Conservation (phyloP, 2,797 vertebrate genomes). For the Squalus acanthias region DNA sequence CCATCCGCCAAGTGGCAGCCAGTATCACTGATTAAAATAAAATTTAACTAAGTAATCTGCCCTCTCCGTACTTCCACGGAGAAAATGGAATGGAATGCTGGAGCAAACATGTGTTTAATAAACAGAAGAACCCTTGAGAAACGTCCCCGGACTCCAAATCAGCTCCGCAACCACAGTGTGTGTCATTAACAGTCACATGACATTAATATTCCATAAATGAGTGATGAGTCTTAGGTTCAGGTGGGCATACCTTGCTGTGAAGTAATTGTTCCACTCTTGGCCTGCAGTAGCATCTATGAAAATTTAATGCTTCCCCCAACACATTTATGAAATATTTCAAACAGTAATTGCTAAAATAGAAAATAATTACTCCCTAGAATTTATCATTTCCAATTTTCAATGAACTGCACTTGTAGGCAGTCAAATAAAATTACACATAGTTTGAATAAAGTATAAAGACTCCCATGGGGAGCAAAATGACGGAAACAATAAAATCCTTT, state of each 20-base stretch:
- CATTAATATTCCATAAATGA: conserved; percentile 51
- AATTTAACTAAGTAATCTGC: conserved; percentile 14
- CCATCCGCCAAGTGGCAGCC: neutral
- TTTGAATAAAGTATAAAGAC: conserved; percentile 26
- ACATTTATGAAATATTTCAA: conserved; percentile 64
- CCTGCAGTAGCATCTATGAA: conserved; percentile 65
- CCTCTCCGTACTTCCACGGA: neutral
- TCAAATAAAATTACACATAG: conserved; percentile 34
- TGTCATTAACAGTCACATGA: conserved; percentile 43
- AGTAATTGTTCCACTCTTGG: conserved; percentile 59
- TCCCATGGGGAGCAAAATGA: conserved; percentile 25
- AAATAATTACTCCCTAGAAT: conserved; percentile 61
- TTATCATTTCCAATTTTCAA: conserved; percentile 40
- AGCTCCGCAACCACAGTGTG: neutral
- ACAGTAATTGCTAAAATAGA: conserved; percentile 52
- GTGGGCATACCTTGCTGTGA: conserved; percentile 66
- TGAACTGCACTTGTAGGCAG: conserved; percentile 20
- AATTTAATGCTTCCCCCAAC: conserved; percentile 69
- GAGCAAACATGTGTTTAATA: conserved; percentile 35
- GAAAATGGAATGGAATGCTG: neutral
- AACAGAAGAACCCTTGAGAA: conserved; percentile 32
- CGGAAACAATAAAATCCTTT: conserved; percentile 15
- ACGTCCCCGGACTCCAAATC: conserved; percentile 26
- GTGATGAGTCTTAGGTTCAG: conserved; percentile 61
- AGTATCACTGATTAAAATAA: conserved; percentile 26